A percentile compares a stretch with the other conserved stretches of the same genome.
Conservation (phyloP, 2,888 invertebrate species). For the Tenthredo scrophulariae region DNA sequence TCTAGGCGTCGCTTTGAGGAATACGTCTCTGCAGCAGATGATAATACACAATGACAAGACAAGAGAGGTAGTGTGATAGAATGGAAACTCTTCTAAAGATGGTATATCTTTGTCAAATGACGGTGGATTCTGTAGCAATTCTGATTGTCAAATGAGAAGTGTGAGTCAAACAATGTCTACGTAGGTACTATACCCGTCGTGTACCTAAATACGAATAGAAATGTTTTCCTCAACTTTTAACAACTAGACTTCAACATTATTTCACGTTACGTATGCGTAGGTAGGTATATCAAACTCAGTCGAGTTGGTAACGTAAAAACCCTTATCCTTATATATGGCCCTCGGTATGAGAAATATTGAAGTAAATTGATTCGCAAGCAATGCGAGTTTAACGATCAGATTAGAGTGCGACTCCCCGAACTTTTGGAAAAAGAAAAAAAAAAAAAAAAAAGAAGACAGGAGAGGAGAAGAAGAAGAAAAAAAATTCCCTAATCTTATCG, state of each 20-base stretch:
- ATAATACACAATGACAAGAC: slow-evolving; percentile 1
- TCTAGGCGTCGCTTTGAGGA: slow-evolving; percentile 18
- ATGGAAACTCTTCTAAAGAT: slow-evolving; percentile 40
- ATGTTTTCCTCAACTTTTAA: neutral
- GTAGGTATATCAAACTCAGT: neutral
- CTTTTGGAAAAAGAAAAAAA: neutral
- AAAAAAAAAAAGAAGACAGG: neutral
- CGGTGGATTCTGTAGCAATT: slow-evolving; percentile 12
- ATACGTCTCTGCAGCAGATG: neutral
- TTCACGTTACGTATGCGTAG: neutral
- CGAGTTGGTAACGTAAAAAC: neutral
- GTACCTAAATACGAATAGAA: neutral
- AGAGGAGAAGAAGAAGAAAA: neutral
- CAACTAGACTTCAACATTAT: slow-evolving; percentile 7
- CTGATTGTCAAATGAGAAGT: slow-evolving; percentile 33
- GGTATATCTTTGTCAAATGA: slow-evolving; percentile 37
- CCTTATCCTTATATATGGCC: neutral
- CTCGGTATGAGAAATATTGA: neutral
- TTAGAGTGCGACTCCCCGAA: slow-evolving; percentile 16
- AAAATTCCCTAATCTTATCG: slow-evolving; percentile 8
- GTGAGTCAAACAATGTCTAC: slow-evolving; percentile 22
- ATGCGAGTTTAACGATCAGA: slow-evolving; percentile 36
- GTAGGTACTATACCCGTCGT: neutral
- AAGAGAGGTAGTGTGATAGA: neutral
- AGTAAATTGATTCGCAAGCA: slow-evolving; percentile 11